Evolutionary conservation across 2,888 invertebrate genomes (phyloP).

Genomic region (Erynnis tages): DNA sequence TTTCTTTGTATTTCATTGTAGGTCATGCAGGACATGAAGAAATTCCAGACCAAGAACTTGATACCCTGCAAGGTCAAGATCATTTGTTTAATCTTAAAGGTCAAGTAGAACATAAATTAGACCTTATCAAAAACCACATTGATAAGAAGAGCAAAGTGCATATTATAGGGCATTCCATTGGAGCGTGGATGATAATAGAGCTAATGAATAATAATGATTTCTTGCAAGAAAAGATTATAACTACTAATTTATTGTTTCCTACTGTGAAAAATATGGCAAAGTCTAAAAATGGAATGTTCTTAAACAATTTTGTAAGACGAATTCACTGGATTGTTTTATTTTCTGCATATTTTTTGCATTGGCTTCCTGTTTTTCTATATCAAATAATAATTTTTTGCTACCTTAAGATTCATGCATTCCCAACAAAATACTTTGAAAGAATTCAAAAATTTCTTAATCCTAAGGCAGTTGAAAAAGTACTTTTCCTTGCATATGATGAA

Average conservation of each 20-base stretch:
- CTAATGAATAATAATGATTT: conserved; percentile 82
- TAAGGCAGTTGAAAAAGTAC: conserved; percentile 82
- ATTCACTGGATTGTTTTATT: conserved; percentile 52
- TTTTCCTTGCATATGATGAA: conserved; percentile 89
- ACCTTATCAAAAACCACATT: conserved; percentile 87
- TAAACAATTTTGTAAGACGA: conserved; percentile 82
- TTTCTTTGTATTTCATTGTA: conserved; percentile 41
- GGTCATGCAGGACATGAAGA: conserved; percentile 89
- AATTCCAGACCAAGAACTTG: conserved; percentile 68
- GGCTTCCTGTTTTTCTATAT: conserved; percentile 79
- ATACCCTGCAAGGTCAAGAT: conserved; percentile 76
- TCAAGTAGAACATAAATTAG: conserved; percentile 90
- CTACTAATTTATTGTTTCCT: conserved; percentile 90
- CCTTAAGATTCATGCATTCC: conserved; percentile 76
- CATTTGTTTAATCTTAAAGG: conserved; percentile 87
- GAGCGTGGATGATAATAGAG: conserved; percentile 91
- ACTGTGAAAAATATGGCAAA: conserved; percentile 91
- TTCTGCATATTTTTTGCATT: conserved; percentile 61
- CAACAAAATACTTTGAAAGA: conserved; percentile 68
- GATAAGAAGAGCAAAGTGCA: conserved; percentile 88
- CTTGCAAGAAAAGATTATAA: conserved; percentile 79
- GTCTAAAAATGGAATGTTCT: conserved; percentile 86
- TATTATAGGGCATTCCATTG: conserved; percentile 95
- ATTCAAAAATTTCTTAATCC: conserved; percentile 82
- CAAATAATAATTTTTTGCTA: conserved; percentile 78